These are phyloP conservation scores for Chrysolina haemoptera DNA, from an alignment of 2,888 invertebrate genomes.

Conservation along the genomic window DNA sequence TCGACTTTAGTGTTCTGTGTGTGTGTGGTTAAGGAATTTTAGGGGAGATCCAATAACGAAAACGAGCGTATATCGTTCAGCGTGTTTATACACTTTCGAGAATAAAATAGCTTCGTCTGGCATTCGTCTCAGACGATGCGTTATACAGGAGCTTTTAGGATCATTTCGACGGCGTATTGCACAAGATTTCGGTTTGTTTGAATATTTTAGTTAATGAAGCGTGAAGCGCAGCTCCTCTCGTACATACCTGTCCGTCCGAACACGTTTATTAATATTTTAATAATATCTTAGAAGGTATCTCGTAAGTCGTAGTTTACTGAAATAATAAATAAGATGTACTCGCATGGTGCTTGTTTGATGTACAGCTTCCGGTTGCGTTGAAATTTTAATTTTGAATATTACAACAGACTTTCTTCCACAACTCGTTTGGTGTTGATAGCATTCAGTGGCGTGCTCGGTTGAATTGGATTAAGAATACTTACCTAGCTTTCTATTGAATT, in stretches of 20 bases:
- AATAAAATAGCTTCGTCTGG: conserved; percentile 29
- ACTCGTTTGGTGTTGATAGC: too few relatives aligned
- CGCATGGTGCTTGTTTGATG: conserved; percentile 1
- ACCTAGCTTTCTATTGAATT: too few relatives aligned
- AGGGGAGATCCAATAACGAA: conserved; percentile 23
- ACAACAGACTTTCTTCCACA: not conserved
- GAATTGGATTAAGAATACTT: too few relatives aligned
- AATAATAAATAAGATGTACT: conserved; percentile 8
- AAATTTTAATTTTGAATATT: conserved; percentile 3
- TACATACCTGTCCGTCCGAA: not conserved
- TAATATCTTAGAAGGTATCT: conserved; percentile 6
- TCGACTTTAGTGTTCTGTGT: not conserved
- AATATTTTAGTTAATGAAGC: conserved; percentile 8
- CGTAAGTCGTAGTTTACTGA: conserved; percentile 10
- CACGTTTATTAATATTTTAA: not conserved
- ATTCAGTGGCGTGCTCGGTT: too few relatives aligned
- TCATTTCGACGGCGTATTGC: not conserved
- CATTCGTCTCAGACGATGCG: conserved; percentile 29
- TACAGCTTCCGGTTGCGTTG: not conserved
- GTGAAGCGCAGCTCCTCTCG: not conserved
- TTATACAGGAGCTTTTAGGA: not conserved
- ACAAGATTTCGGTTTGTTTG: conserved; percentile 13
- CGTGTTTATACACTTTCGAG: conserved; percentile 33
- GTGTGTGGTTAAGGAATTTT: not conserved
- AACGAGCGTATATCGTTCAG: conserved; percentile 25